phyloP scores from a whole-genome alignment of 2,797 vertebrate genomes.

The Typhlichthys subterraneus region DNA sequence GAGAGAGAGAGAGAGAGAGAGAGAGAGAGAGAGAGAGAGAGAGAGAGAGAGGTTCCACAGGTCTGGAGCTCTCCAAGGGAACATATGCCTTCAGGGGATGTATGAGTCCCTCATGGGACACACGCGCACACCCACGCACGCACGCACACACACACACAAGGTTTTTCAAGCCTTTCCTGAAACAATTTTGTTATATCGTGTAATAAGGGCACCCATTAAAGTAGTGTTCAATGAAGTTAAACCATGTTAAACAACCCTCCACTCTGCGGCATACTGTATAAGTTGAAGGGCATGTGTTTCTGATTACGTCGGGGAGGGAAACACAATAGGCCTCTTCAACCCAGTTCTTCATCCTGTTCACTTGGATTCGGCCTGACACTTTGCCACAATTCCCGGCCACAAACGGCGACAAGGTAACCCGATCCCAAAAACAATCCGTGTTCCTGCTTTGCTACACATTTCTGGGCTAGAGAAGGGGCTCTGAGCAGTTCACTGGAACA shows the following conservation, averaged over 20 bases:
- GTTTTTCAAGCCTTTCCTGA: conserved; percentile 59
- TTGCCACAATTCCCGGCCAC: conserved; percentile 69
- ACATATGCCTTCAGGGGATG: conserved; percentile 44
- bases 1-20: conserved; percentile 14
- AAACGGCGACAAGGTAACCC: conserved; percentile 74
- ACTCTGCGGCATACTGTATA: conserved; percentile 30
- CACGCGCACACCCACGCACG: conserved; percentile 18
- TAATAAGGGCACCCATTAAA: conserved; percentile 73
- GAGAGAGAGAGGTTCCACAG: conserved; percentile 36
- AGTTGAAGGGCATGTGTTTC: conserved; percentile 70
- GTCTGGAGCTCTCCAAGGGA: conserved; percentile 38
- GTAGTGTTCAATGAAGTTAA: conserved; percentile 73
- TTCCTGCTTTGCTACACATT: conserved; percentile 70
- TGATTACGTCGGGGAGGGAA: conserved; percentile 68
- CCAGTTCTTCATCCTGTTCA: conserved; percentile 69
- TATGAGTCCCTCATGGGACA: conserved; percentile 37
- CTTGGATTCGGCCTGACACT: conserved; percentile 74
- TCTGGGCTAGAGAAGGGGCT: conserved; percentile 47
- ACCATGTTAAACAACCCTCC: conserved; percentile 56
- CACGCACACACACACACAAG: conserved; percentile 6
- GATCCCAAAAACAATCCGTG: conserved; percentile 72
- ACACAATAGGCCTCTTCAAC: conserved; percentile 74
- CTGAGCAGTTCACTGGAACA: conserved; percentile 42
- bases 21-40: conserved; percentile 30
- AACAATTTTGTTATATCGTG: conserved; percentile 70